Conservation (phyloP, 2,888 invertebrate species). For the Gymnocheta viridis region DNA sequence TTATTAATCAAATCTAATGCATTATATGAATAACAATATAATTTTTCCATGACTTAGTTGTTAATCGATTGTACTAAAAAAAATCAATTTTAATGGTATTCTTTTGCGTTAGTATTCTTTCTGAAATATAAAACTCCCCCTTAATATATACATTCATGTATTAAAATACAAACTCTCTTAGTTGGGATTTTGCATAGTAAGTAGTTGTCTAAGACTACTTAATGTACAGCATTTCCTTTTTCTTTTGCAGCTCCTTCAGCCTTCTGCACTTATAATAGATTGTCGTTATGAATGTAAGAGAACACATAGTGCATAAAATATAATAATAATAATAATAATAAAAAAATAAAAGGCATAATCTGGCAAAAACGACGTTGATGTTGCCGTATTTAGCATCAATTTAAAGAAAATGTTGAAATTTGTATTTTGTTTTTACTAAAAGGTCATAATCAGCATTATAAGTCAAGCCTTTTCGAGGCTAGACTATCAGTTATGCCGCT, state of each 20-base stretch:
- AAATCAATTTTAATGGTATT: neutral
- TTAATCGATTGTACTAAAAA: neutral
- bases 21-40: neutral
- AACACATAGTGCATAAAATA: neutral
- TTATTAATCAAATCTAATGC: neutral
- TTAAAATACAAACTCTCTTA: slow-evolving; percentile 26
- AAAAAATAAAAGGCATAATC: neutral
- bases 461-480: too few species aligned
- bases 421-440: too few species aligned
- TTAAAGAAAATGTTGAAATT: too few species aligned
- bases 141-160: neutral
- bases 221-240: slow-evolving; percentile 56
- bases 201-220: slow-evolving; percentile 67
- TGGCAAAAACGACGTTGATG: neutral
- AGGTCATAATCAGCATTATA: too few species aligned
- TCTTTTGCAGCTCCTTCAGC: slow-evolving; percentile 1
- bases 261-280: slow-evolving; percentile 41
- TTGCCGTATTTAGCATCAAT: too few species aligned
- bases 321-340: neutral
- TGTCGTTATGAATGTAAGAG: slow-evolving; percentile 36
- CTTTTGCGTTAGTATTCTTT: neutral
- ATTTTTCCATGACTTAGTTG: neutral
- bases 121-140: slow-evolving; percentile 15
- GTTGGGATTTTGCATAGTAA: slow-evolving; percentile 64
- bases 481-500: too few species aligned